phyloP scores from a whole-genome alignment of 92 coral and sea anemone species.

The Porites evermanni region DNA sequence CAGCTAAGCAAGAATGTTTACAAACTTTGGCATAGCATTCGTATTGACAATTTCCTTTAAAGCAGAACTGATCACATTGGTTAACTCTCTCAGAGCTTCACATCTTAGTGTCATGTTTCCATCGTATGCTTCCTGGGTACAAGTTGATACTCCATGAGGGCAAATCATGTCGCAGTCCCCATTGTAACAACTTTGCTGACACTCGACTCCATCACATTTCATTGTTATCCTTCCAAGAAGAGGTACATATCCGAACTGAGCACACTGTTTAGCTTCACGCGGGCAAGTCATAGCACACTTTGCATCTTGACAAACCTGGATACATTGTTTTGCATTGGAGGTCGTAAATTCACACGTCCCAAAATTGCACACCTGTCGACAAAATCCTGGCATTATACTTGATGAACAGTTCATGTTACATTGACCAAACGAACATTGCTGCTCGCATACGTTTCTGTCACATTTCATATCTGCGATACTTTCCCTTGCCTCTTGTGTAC shows the following conservation, averaged over 20 bases:
- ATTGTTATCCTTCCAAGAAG: too few species aligned
- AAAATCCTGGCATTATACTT: neutral
- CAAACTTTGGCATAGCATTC: neutral
- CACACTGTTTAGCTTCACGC: neutral
- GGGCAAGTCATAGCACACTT: too few species aligned
- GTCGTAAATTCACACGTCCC: too few species aligned
- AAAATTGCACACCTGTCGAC: too few species aligned
- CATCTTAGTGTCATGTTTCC: neutral
- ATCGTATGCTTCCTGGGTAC: slow-evolving; percentile 2
- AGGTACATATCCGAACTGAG: neutral
- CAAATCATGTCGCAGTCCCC: neutral
- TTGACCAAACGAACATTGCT: neutral
- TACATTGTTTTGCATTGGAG: too few species aligned
- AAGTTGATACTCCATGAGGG: slow-evolving; percentile 4
- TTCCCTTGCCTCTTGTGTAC: too few species aligned
- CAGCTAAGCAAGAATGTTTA: neutral
- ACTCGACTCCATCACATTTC: neutral
- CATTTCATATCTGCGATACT: neutral
- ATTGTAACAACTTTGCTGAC: too few species aligned
- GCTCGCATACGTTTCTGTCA: neutral
- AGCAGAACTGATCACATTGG: neutral
- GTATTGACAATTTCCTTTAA: neutral
- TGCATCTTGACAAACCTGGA: too few species aligned
- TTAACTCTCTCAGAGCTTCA: slow-evolving; percentile 22
- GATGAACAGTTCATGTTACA: slow-evolving; percentile 1